phyloP scores from a whole-genome alignment of 1,140 invertebrate species.

The Phortica variegata region DNA sequence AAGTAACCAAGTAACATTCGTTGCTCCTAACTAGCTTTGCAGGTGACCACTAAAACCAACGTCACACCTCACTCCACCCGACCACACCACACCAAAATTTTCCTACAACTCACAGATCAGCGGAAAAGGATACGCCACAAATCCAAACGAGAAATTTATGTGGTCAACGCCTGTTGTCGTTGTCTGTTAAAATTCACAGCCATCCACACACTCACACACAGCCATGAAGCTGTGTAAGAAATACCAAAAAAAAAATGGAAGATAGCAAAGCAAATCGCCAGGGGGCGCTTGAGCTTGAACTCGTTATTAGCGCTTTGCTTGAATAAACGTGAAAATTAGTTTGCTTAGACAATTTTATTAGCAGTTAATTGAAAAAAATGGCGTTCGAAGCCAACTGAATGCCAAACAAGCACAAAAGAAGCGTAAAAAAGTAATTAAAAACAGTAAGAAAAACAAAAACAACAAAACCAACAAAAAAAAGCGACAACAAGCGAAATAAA shows the following conservation, averaged over 20 bases:
- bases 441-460: conserved; percentile 13
- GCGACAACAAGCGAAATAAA: conserved; percentile 31
- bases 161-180: too few relatives aligned
- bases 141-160: too few relatives aligned
- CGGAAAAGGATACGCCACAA: neutral
- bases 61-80: too few relatives aligned
- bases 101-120: too few relatives aligned
- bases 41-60: too few relatives aligned
- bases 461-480: conserved; percentile 32
- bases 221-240: neutral
- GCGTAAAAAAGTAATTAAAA: neutral
- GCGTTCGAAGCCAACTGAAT: conserved; percentile 13
- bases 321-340: conserved; percentile 2
- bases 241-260: neutral
- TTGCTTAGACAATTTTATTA: conserved; percentile 8
- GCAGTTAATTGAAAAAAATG: conserved; percentile 5
- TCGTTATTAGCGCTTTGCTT: neutral
- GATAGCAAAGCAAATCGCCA: neutral
- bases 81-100: too few relatives aligned
- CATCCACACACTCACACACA: too few relatives aligned
- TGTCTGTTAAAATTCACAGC: too few relatives aligned
- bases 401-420: neutral
- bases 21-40: neutral
- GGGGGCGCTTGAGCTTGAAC: neutral
- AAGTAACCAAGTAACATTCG: too few relatives aligned